Percentiles rank a stretch among this genome's conserved stretches.
Evolutionary conservation across 2,797 vertebrate genomes (phyloP).

Genomic region (Brachymystax lenok): DNA sequence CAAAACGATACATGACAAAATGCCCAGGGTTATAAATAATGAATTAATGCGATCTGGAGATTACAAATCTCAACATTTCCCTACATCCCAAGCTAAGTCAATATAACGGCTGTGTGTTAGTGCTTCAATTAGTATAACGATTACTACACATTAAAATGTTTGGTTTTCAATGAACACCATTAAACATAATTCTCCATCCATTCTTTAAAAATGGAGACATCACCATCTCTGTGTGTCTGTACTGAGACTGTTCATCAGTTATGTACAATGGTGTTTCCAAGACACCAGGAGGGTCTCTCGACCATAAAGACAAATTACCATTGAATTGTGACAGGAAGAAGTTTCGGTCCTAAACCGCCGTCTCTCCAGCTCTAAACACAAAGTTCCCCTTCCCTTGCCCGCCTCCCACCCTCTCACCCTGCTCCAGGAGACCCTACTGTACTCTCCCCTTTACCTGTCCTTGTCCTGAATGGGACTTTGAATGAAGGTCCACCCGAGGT

Average conservation of each 20-base stretch:
- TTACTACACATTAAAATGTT: slow-evolving; percentile 27
- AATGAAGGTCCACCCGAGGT: slow-evolving; percentile 25
- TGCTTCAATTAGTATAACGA: slow-evolving; percentile 45
- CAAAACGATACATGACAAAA: slow-evolving; percentile 60
- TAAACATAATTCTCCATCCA: background rate
- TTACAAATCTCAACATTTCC: slow-evolving; percentile 26
- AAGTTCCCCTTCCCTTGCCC: slow-evolving; percentile 1
- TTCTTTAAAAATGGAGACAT: slow-evolving; percentile 18
- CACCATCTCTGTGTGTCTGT: slow-evolving; percentile 12
- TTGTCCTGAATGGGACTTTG: slow-evolving; percentile 36
- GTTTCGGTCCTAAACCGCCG: background rate
- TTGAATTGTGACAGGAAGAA: background rate
- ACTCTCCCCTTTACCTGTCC: background rate
- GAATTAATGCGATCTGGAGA: slow-evolving; percentile 32
- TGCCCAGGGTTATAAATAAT: slow-evolving; percentile 73
- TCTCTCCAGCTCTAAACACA: slow-evolving; percentile 17
- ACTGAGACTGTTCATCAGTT: slow-evolving; percentile 4
- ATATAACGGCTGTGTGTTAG: slow-evolving; percentile 49
- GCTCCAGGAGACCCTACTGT: slow-evolving; percentile 30
- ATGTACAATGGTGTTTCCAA: slow-evolving; percentile 1
- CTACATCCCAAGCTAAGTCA: slow-evolving; percentile 32
- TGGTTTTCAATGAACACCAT: slow-evolving; percentile 31
- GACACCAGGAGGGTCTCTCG: background rate
- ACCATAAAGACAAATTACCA: background rate
- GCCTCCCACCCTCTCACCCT: slow-evolving; percentile 13